phyloP scores from a whole-genome alignment of 2,797 vertebrate genomes.

The Chlorospingus semifuscus region DNA sequence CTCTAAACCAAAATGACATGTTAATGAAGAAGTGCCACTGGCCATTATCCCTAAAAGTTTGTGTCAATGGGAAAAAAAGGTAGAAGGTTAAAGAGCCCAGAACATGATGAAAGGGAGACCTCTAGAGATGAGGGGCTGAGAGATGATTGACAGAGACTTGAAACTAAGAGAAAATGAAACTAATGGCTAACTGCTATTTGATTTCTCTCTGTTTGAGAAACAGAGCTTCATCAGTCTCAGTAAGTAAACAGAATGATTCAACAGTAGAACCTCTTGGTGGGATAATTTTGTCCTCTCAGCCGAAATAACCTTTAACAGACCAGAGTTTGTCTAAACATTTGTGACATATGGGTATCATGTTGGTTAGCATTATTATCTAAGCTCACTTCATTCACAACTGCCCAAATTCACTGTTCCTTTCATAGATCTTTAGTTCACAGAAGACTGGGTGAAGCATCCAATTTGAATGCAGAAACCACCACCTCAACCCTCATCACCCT shows the following conservation, averaged over 20 bases:
- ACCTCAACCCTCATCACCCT: background rate
- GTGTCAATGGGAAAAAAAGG: background rate
- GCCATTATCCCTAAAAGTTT: background rate
- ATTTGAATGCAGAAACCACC: background rate
- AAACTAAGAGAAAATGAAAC: background rate
- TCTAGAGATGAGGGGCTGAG: background rate
- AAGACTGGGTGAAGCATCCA: background rate
- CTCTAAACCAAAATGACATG: background rate
- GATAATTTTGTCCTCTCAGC: background rate
- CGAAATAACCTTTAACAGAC: background rate
- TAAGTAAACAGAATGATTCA: background rate
- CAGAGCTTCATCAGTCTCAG: background rate
- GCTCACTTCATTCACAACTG: background rate
- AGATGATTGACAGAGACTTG: background rate
- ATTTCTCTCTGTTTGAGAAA: background rate
- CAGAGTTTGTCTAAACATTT: background rate
- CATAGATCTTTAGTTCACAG: background rate
- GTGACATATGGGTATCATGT: background rate
- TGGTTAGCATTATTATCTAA: background rate
- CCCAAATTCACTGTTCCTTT: background rate
- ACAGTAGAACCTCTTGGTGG: background rate
- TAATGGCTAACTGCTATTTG: background rate
- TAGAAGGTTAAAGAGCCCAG: background rate
- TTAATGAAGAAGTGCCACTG: background rate
- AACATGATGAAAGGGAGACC: background rate